Percentiles rank a stretch among this genome's conserved stretches.
These are phyloP conservation scores for Holothuria scabra DNA, from an alignment of 53 echinoderm and acorn worm genomes.

Conservation along the genomic window DNA sequence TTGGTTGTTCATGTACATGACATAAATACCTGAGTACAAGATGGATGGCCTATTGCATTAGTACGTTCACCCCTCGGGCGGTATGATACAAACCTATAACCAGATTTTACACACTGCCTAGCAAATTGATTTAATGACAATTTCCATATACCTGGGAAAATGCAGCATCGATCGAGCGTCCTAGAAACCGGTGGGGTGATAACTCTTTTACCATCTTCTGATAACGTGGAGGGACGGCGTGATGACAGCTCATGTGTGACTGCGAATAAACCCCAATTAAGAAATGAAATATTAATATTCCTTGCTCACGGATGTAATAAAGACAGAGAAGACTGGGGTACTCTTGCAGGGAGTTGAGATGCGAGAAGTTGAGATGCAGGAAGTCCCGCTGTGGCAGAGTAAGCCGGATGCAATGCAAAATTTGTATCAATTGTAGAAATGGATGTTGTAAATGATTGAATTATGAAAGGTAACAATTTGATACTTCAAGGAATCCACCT, in stretches of 20 bases:
- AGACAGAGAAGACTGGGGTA: neutral
- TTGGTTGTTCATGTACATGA: too few relatives aligned
- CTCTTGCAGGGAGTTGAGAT: neutral
- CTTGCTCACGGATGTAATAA: neutral
- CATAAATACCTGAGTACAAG: too few relatives aligned
- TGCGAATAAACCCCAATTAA: conserved; percentile 1
- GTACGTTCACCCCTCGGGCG: conserved; percentile 25
- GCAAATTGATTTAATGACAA: conserved; percentile 37
- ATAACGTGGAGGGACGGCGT: neutral
- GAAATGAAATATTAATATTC: conserved; percentile 31
- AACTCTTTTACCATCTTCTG: neutral
- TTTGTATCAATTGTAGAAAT: too few relatives aligned
- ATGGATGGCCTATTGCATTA: conserved; percentile 7
- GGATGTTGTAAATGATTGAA: too few relatives aligned
- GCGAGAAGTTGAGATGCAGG: neutral
- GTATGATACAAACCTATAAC: conserved; percentile 18
- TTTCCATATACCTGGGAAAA: neutral
- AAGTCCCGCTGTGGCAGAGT: neutral
- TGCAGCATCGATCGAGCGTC: conserved; percentile 10
- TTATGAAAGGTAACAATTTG: too few relatives aligned
- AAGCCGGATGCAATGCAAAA: too few relatives aligned
- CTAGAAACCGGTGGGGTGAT: neutral
- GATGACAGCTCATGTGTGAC: conserved; percentile 32
- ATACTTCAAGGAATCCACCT: too few relatives aligned
- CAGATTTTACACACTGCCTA: conserved; percentile 31